A percentile compares a stretch with the other conserved stretches of the same genome.
Evolutionary conservation across 92 coral and sea anemone species (phyloP).

Genomic region (Porites divaricata): DNA sequence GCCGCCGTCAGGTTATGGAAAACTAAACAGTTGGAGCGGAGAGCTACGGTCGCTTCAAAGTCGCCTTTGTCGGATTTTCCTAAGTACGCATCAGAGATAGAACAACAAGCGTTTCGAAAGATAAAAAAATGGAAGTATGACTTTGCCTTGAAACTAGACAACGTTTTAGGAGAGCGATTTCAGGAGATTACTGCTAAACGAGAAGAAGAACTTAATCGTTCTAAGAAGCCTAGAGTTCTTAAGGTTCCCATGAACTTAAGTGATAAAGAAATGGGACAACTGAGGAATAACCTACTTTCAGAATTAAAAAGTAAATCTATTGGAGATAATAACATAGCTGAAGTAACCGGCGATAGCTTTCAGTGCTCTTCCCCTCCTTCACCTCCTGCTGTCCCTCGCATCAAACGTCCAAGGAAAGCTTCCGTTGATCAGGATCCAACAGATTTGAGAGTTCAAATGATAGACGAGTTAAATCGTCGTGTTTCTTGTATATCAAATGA

Average conservation of each 20-base stretch:
- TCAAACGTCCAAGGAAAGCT: conserved; percentile 38
- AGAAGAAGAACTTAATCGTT: conserved; percentile 21
- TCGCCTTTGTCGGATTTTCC: conserved; percentile 43
- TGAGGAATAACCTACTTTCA: conserved; percentile 34
- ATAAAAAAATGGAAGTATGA: conserved; percentile 59
- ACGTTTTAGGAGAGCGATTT: conserved; percentile 44
- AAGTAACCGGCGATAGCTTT: neutral
- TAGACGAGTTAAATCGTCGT: conserved; percentile 46
- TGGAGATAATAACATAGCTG: neutral
- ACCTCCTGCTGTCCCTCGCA: conserved; percentile 35
- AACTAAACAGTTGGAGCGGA: conserved; percentile 9
- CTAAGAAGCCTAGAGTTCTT: conserved; percentile 34
- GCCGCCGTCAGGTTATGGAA: conserved; percentile 29
- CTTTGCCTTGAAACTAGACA: conserved; percentile 58
- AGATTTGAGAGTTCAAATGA: conserved; percentile 51
- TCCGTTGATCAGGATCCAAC: conserved; percentile 32
- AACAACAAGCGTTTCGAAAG: conserved; percentile 57
- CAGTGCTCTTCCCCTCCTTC: neutral
- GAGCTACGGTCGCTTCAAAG: conserved; percentile 38
- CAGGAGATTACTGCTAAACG: conserved; percentile 15
- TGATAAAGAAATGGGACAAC: conserved; percentile 41
- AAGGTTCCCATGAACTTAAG: conserved; percentile 58
- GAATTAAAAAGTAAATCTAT: conserved; percentile 48
- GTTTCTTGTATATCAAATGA: conserved; percentile 9
- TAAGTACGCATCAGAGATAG: conserved; percentile 68